Evolutionary conservation across 2,797 vertebrate species (phyloP).

Genomic region (Taenioides sp.): DNA sequence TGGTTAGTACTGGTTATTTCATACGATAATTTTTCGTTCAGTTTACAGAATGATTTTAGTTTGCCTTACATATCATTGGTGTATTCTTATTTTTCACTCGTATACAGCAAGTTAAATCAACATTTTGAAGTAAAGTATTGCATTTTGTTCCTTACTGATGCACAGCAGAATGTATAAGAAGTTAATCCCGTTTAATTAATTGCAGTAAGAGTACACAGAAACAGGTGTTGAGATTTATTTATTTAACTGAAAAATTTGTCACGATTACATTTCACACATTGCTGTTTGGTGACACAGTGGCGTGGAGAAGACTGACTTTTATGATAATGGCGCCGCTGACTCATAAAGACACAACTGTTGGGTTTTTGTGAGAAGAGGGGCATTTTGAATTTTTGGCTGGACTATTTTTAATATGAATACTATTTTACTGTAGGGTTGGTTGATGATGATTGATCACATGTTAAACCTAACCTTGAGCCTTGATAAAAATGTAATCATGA

Average conservation of each 20-base stretch:
- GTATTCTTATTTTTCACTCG: background rate
- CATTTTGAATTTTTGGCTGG: background rate
- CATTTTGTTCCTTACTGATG: background rate
- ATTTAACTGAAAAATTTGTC: conserved; percentile 31
- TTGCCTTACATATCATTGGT: background rate
- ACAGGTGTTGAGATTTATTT: conserved; percentile 18
- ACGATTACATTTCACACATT: conserved; percentile 38
- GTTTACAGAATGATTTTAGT: background rate
- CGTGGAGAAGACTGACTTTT: conserved; percentile 46
- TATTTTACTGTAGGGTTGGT: too few relatives aligned
- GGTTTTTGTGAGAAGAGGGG: conserved; percentile 12
- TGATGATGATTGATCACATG: too few relatives aligned
- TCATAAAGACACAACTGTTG: conserved; percentile 50
- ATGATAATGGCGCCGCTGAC: conserved; percentile 62
- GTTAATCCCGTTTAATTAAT: conserved; percentile 8
- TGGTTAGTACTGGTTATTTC: background rate
- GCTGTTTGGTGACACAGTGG: conserved; percentile 38
- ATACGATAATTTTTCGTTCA: background rate
- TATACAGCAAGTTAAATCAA: background rate
- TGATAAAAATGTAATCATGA: too few relatives aligned
- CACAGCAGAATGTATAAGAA: background rate
- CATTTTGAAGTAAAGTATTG: background rate
- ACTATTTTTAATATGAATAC: too few relatives aligned
- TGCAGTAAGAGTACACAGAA: conserved; percentile 9
- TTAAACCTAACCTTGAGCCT: too few relatives aligned